Conservation (phyloP, 2,888 invertebrate genomes). For the Limnephilus rhombicus region DNA sequence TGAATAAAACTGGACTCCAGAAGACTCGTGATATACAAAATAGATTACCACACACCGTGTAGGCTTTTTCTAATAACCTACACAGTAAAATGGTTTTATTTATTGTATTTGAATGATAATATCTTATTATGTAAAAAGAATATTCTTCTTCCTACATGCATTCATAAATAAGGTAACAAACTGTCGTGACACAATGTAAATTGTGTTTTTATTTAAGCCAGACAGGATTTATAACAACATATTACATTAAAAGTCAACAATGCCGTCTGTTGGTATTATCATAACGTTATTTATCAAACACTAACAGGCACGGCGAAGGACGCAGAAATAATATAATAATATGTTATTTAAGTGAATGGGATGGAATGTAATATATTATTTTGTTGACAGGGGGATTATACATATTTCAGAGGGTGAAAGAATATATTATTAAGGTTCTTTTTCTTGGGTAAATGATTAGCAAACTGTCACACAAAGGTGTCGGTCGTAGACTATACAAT, state of each 20-base stretch:
- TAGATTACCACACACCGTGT: neutral
- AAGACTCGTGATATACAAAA: neutral
- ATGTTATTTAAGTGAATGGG: conserved; percentile 1
- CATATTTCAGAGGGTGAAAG: neutral
- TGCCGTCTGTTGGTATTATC: neutral
- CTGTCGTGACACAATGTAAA: conserved; percentile 15
- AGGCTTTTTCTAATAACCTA: neutral
- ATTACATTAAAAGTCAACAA: conserved; percentile 1
- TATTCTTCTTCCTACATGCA: neutral
- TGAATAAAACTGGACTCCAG: no score
- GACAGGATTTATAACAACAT: neutral
- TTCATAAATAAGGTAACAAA: conserved; percentile 26
- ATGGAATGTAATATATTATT: conserved; percentile 1
- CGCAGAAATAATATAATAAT: neutral
- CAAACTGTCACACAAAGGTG: conserved; percentile 1
- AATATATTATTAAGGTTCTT: neutral
- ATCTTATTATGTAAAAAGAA: neutral
- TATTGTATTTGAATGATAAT: neutral
- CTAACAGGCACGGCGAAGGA: neutral
- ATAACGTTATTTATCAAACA: neutral
- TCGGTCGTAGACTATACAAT: neutral
- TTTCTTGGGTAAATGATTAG: neutral
- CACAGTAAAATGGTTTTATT: neutral
- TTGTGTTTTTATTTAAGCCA: neutral
- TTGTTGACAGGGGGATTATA: neutral